Evolutionary conservation across 2,113 vertebrate species (phyloP).

Genomic region (Varanus salvator): DNA sequence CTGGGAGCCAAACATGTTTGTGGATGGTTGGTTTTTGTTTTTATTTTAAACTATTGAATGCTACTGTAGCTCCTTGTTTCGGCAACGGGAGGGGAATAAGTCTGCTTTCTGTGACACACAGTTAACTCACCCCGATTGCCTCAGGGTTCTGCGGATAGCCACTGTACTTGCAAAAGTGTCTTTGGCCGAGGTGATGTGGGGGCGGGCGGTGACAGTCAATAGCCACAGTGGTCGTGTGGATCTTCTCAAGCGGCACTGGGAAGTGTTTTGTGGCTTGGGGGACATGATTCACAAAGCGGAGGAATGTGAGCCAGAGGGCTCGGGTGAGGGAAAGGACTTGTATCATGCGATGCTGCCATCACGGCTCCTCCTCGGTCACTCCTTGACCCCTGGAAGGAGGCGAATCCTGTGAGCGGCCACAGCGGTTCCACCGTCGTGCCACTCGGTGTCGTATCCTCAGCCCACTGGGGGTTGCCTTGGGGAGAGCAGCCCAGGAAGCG

Average conservation of each 20-base stretch:
- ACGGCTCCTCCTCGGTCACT: slow-evolving; percentile 48
- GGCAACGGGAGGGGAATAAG: background rate
- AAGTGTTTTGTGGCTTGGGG: slow-evolving; percentile 77
- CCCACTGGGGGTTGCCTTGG: slow-evolving; percentile 13
- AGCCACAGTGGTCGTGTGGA: slow-evolving; percentile 70
- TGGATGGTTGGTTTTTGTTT: background rate
- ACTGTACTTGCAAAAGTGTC: slow-evolving; percentile 62
- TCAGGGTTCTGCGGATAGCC: slow-evolving; percentile 67
- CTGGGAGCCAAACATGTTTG: slow-evolving; percentile 37
- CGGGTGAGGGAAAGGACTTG: slow-evolving; percentile 60
- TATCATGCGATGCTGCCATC: slow-evolving; percentile 35
- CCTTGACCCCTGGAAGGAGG: background rate
- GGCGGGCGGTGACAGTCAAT: slow-evolving; percentile 71
- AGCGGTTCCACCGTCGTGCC: background rate
- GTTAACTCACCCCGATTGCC: slow-evolving; percentile 45
- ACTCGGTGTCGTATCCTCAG: background rate
- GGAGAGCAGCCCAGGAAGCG: slow-evolving; percentile 24
- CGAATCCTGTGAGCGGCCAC: slow-evolving; percentile 33
- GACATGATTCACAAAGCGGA: slow-evolving; percentile 65
- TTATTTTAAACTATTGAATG: slow-evolving; percentile 9
- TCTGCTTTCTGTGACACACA: slow-evolving; percentile 20
- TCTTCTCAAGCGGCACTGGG: slow-evolving; percentile 67
- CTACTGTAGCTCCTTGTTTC: background rate
- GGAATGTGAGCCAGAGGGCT: slow-evolving; percentile 66
- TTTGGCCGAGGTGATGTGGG: slow-evolving; percentile 65